A percentile compares a stretch with the other conserved stretches of the same genome.
phyloP scores from a whole-genome alignment of 2,797 vertebrate species.

The Chelon labrosus region DNA sequence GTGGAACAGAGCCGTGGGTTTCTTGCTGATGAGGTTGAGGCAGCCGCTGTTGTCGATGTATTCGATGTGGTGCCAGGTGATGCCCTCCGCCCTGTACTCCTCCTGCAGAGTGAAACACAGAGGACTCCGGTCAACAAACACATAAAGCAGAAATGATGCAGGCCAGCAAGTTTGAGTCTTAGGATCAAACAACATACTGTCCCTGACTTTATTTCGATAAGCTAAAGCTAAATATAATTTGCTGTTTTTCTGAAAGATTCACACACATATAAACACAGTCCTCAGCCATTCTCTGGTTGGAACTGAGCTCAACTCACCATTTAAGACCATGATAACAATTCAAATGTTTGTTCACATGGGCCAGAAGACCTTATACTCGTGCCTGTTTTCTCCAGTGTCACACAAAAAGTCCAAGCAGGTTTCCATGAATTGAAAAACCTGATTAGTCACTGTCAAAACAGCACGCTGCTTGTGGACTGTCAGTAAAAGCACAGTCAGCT shows the following conservation, averaged over 20 bases:
- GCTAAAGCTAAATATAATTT: neutral
- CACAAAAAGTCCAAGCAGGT: neutral
- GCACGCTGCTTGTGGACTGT: conserved; percentile 17
- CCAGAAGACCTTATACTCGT: conserved; percentile 2
- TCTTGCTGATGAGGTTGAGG: conserved; percentile 98
- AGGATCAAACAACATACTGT: neutral
- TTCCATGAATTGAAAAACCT: conserved; percentile 1
- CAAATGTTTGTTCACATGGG: neutral
- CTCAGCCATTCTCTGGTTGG: neutral
- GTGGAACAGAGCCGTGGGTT: conserved; percentile 95
- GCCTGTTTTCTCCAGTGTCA: neutral
- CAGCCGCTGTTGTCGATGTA: conserved; percentile 97
- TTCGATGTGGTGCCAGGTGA: conserved; percentile 97
- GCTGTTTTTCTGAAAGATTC: neutral
- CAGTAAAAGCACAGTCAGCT: conserved; percentile 6
- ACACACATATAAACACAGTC: neutral
- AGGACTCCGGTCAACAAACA: neutral
- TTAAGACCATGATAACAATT: neutral
- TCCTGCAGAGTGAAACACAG: conserved; percentile 82
- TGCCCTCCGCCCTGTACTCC: conserved; percentile 95
- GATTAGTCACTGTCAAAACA: conserved; percentile 15
- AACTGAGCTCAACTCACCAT: neutral
- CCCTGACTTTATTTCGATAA: too few species aligned
- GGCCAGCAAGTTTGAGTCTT: too few species aligned
- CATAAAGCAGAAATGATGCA: neutral